phyloP scores from a whole-genome alignment of 2,888 invertebrate genomes.

The Thyatira batis region DNA sequence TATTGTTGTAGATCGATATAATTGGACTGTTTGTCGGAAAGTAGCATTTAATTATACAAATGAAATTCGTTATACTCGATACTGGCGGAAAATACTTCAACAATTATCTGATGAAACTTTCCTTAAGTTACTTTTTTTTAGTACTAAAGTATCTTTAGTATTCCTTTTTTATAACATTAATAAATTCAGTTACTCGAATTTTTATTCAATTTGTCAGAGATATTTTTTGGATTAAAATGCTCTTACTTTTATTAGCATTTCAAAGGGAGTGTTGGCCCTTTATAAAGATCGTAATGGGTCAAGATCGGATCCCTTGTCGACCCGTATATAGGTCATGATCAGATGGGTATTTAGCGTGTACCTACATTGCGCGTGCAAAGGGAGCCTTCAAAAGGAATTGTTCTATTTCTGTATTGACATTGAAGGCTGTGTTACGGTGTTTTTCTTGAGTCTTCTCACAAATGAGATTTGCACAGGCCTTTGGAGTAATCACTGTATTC shows the following conservation, averaged over 20 bases:
- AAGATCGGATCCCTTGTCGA: slow-evolving; percentile 33
- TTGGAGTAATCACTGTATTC: no score
- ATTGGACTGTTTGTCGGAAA: no score
- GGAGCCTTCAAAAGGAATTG: not conserved
- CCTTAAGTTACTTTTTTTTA: no score
- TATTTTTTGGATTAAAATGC: not conserved
- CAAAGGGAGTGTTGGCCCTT: slow-evolving; percentile 4
- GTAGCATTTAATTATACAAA: no score
- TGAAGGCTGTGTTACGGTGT: not conserved
- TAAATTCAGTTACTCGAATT: no score
- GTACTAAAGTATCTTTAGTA: no score
- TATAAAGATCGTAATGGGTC: slow-evolving; percentile 19
- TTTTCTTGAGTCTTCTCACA: not conserved
- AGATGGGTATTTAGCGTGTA: slow-evolving; percentile 12
- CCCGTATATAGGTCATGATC: slow-evolving; percentile 50
- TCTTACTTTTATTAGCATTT: slow-evolving; percentile 1
- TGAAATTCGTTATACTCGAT: no score
- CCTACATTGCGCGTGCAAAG: slow-evolving; percentile 22
- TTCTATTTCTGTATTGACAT: slow-evolving; percentile 12
- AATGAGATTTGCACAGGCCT: no score
- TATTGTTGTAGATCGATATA: no score
- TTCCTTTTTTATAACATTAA: no score
- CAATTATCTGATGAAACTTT: no score
- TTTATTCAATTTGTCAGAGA: not conserved
- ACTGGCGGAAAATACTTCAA: no score